Evolutionary conservation across 2,113 vertebrate genomes (phyloP).

Genomic region (Myodes glareolus): DNA sequence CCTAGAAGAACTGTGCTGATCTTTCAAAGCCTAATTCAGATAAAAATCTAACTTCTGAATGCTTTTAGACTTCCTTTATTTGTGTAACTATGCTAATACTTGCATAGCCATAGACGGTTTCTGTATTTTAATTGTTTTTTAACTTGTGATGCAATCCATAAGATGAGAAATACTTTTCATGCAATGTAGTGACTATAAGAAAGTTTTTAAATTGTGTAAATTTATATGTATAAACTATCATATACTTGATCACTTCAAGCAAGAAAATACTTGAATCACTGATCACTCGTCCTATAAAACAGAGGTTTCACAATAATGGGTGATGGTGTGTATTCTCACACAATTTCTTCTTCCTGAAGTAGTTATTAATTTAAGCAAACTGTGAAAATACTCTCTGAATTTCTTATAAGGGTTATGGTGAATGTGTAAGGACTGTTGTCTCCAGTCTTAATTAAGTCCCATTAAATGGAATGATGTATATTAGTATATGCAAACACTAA

Average conservation of each 20-base stretch:
- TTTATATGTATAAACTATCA: not conserved
- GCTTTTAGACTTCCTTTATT: not conserved
- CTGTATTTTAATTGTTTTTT: not conserved
- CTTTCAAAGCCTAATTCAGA: not conserved
- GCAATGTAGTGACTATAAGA: not conserved
- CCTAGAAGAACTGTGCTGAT: not conserved
- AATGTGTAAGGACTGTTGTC: not conserved
- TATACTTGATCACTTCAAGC: no score
- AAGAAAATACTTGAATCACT: not conserved
- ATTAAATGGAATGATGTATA: not conserved
- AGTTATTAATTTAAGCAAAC: not conserved
- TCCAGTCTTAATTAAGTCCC: not conserved
- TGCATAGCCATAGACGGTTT: not conserved
- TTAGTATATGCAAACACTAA: not conserved
- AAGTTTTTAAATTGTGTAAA: not conserved
- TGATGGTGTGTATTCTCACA: not conserved
- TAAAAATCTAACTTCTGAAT: not conserved
- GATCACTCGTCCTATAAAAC: not conserved
- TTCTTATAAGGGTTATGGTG: not conserved
- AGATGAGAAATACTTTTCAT: not conserved
- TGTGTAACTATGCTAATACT: not conserved
- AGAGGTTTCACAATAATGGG: not conserved
- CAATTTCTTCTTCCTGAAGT: not conserved
- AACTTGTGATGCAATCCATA: not conserved
- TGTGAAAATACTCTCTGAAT: not conserved